These are phyloP conservation scores for Stenichneumon culpator DNA, from an alignment of 2,888 invertebrate species.

Conservation along the genomic window DNA sequence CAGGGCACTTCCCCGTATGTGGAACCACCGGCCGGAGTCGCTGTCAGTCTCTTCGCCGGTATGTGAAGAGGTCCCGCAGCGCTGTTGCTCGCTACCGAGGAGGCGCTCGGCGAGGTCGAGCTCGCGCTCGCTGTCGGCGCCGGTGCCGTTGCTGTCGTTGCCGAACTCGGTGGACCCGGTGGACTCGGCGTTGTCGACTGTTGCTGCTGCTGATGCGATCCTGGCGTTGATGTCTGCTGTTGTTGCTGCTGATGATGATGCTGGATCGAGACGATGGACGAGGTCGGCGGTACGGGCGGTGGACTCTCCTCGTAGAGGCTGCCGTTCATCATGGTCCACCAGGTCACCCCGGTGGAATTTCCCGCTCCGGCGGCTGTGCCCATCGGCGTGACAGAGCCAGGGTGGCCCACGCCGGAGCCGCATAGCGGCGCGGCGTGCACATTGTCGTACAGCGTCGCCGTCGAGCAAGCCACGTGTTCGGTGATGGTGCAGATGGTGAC, in stretches of 20 bases:
- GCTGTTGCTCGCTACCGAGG: slow-evolving; percentile 88
- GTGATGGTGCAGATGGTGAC: slow-evolving; percentile 89
- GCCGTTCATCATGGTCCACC: slow-evolving; percentile 95
- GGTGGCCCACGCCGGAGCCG: slow-evolving; percentile 85
- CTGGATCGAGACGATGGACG: slow-evolving; percentile 85
- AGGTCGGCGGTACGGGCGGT: slow-evolving; percentile 85
- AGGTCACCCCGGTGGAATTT: slow-evolving; percentile 94
- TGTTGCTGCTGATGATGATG: slow-evolving; percentile 72
- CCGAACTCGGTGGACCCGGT: slow-evolving; percentile 85
- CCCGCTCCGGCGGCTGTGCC: slow-evolving; percentile 92
- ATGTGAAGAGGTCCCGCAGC: slow-evolving; percentile 94
- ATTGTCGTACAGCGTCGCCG: slow-evolving; percentile 95
- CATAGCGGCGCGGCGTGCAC: slow-evolving; percentile 90
- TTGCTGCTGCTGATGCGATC: slow-evolving; percentile 86
- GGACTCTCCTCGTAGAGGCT: slow-evolving; percentile 91
- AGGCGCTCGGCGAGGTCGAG: slow-evolving; percentile 88
- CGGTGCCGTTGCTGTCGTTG: slow-evolving; percentile 78
- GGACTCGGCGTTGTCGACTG: slow-evolving; percentile 87
- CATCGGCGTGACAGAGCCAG: slow-evolving; percentile 85
- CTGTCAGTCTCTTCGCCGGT: slow-evolving; percentile 92
- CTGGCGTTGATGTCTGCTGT: slow-evolving; percentile 83
- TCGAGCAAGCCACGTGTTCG: slow-evolving; percentile 93
- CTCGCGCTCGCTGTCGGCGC: slow-evolving; percentile 88
- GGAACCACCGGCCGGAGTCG: slow-evolving; percentile 86
- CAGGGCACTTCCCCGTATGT: slow-evolving; percentile 84